Evolutionary conservation across 2,888 invertebrate species (phyloP).

Genomic region (Argyresthia albistria): DNA sequence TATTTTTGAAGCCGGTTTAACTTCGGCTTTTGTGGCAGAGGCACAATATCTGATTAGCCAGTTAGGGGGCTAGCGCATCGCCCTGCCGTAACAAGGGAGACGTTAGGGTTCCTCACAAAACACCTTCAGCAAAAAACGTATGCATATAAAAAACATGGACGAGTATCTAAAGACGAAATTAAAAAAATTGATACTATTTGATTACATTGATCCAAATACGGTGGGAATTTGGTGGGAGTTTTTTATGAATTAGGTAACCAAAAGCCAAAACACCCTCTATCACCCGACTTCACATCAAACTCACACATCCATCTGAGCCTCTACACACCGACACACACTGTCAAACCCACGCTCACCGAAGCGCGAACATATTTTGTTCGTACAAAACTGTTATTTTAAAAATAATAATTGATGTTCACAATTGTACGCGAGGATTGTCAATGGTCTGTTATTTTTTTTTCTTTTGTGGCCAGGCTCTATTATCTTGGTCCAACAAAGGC

Average conservation of each 20-base stretch:
- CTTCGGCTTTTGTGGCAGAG: too few relatives aligned
- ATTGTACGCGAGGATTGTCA: conserved; percentile 47
- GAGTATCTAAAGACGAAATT: too few relatives aligned
- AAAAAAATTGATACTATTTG: background rate
- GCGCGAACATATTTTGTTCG: conserved; percentile 68
- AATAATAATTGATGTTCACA: conserved; percentile 64
- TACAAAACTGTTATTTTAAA: conserved; percentile 71
- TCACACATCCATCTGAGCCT: conserved; percentile 5
- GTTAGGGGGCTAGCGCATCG: too few relatives aligned
- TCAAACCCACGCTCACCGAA: conserved; percentile 30
- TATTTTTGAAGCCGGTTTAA: too few relatives aligned
- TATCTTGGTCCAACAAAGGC: conserved; percentile 21
- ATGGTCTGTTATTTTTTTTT: conserved; percentile 30
- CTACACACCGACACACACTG: conserved; percentile 14
- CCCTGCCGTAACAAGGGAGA: too few relatives aligned
- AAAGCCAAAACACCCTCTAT: conserved; percentile 53
- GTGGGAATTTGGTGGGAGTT: too few relatives aligned
- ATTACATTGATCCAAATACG: background rate
- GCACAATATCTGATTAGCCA: too few relatives aligned
- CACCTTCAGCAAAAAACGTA: background rate
- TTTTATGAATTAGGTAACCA: too few relatives aligned
- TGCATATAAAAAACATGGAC: too few relatives aligned
- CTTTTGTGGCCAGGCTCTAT: conserved; percentile 38
- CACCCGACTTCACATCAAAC: conserved; percentile 9
- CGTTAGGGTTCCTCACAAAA: too few relatives aligned